Evolutionary conservation across 2,888 invertebrate genomes (phyloP).

Genomic region (Aphidius colemani): DNA sequence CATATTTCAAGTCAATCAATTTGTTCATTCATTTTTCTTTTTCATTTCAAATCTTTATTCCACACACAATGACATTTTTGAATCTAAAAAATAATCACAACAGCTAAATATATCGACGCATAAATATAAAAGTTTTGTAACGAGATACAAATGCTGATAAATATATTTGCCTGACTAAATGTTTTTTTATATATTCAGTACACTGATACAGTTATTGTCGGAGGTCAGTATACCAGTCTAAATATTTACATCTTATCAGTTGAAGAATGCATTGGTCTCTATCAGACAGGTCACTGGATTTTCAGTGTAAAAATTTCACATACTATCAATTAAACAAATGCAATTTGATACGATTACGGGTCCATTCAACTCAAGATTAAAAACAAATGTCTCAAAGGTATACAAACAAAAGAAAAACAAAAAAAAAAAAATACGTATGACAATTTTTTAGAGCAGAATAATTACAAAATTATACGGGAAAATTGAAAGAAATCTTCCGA

Average conservation of each 20-base stretch:
- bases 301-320: not conserved
- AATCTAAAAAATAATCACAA: not conserved
- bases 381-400: constrained; percentile 10
- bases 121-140: not conserved
- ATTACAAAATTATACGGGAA: too few species aligned
- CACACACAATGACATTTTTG: not conserved
- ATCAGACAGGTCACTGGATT: constrained; percentile 9
- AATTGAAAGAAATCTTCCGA: too few species aligned
- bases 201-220: constrained; percentile 5
- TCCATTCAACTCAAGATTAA: constrained; percentile 6
- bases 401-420: too few species aligned
- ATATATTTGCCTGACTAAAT: too few species aligned
- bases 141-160: too few species aligned
- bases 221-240: constrained; percentile 21
- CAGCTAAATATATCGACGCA: not conserved
- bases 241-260: constrained; percentile 18
- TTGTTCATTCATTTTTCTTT: not conserved
- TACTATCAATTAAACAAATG: not conserved
- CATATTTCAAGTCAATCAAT: too few species aligned
- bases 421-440: not conserved
- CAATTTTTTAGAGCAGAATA: too few species aligned
- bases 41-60: too few species aligned
- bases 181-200: too few species aligned
- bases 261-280: not conserved
- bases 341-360: not conserved